Evolutionary conservation across 1,140 invertebrate genomes (phyloP).

Genomic region (Tetragonula clypearis): DNA sequence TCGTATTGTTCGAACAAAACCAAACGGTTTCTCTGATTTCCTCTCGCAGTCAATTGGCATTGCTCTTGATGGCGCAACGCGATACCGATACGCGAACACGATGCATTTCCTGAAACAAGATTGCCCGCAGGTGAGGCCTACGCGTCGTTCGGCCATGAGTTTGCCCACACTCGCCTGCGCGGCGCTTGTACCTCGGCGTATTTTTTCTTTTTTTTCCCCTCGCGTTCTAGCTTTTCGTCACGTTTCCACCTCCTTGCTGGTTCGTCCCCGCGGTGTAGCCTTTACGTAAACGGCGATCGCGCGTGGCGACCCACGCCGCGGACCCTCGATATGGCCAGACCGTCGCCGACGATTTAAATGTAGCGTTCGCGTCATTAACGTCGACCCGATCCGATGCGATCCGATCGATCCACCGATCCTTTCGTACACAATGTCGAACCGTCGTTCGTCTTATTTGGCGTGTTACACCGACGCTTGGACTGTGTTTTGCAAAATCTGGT

Average conservation of each 20-base stretch:
- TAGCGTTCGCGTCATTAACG: conserved; percentile 41
- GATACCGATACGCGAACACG: not conserved
- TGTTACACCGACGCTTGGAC: not conserved
- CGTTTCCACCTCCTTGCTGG: conserved; percentile 46
- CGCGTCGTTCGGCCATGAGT: conserved; percentile 67
- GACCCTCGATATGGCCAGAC: conserved; percentile 55
- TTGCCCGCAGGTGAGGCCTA: conserved; percentile 62
- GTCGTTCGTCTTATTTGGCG: conserved; percentile 6
- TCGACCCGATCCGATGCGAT: conserved; percentile 15
- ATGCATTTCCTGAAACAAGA: conserved; percentile 71
- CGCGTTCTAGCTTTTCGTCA: conserved; percentile 25
- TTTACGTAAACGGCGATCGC: conserved; percentile 61
- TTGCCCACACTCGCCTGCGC: conserved; percentile 61
- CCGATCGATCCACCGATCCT: not conserved
- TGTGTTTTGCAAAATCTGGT: not conserved
- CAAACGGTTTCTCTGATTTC: not conserved
- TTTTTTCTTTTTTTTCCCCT: conserved; percentile 38
- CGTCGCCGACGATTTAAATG: conserved; percentile 43
- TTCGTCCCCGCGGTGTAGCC: not conserved
- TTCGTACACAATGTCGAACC: not conserved
- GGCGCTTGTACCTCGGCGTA: conserved; percentile 54
- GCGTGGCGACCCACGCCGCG: conserved; percentile 52
- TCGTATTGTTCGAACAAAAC: not conserved
- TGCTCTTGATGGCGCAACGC: conserved; percentile 1
- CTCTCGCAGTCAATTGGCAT: not conserved